Conservation (phyloP, 2,113 vertebrate genomes). For the Bubo bubo region DNA sequence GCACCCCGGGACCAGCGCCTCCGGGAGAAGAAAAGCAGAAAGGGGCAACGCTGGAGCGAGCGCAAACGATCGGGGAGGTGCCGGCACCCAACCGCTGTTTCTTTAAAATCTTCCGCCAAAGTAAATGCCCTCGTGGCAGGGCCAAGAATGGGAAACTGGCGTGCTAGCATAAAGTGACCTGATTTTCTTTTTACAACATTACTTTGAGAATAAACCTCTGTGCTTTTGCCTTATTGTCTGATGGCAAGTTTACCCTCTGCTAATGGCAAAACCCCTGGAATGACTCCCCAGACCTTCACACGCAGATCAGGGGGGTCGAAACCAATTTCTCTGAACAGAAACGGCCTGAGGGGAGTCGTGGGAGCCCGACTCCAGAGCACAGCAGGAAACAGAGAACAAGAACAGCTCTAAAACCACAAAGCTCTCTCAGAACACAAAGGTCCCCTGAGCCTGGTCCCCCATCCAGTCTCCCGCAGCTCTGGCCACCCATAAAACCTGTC, state of each 20-base stretch:
- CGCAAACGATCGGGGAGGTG: fast-evolving
- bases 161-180: not conserved
- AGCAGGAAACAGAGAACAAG: not conserved
- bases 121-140: not conserved
- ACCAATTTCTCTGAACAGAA: not conserved
- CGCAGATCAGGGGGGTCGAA: no score
- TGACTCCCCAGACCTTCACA: not conserved
- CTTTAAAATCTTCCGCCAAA: not conserved
- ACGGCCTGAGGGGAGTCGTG: fast-evolving
- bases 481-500: not conserved
- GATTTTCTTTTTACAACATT: not conserved
- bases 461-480: not conserved
- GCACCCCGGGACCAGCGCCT: fast-evolving
- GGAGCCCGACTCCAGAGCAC: not conserved
- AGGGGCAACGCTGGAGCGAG: not conserved
- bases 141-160: no score
- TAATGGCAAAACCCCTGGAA: not conserved
- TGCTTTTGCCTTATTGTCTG: not conserved
- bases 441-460: not conserved
- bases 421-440: not conserved
- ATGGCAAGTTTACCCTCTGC: not conserved
- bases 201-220: not conserved
- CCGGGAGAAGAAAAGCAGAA: fast-evolving
- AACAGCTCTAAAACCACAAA: not conserved
- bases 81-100: no score